Evolutionary conservation across 2,888 invertebrate species (phyloP), one percentile per base, ranked within the genome.

Genomic region (Oscheius onirici): DNA sequence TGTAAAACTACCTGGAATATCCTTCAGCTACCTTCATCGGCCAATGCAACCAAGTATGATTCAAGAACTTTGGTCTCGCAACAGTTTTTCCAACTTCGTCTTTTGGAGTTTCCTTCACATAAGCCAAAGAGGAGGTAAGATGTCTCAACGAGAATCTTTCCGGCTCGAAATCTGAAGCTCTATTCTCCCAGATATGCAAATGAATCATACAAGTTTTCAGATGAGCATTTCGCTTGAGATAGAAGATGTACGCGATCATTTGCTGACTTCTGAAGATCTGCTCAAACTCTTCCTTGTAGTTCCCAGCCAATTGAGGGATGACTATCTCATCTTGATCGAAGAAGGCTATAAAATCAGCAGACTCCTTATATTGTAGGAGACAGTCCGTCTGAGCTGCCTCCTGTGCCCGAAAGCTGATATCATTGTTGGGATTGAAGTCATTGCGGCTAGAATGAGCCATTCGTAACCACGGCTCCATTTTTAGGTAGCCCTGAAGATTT

Each of bases 41-140:
- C 61, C 75, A 80, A 54, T 80, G 79, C 43, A 80, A 76, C 79
- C 79, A 80, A 3, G 79, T 80, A 40, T 71, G 74, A 58, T 80
- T 80, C 34, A 80, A 17, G 51, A 65, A 57, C 11, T 49, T 28
- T 0, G 79, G 79, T 61, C 71, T 63, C 8, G 76, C 73, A 5
- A 80, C 77, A 49, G 76, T 71, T 66, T 80, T 80, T 24, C 79
- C 79, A 6, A 77, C 78, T 55, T 78, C 78, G 20, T 66, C 52
- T 67, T 34, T 34, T 72, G 49, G n/a, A 15, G 55, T 26, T n/a
- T 55, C 11, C 15, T 20, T 44, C 24, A 15, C 1, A 46, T 49
- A 34, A 6, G 34, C 34, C 34, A 34, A 34, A 34, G 72, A 55
- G 15, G 55, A 41, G 28, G 76, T 73, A 75, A 78, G 73, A 57